Base-by-base conservation (phyloP, 2,797 vertebrate species). In the Sylvia borin region DNA sequence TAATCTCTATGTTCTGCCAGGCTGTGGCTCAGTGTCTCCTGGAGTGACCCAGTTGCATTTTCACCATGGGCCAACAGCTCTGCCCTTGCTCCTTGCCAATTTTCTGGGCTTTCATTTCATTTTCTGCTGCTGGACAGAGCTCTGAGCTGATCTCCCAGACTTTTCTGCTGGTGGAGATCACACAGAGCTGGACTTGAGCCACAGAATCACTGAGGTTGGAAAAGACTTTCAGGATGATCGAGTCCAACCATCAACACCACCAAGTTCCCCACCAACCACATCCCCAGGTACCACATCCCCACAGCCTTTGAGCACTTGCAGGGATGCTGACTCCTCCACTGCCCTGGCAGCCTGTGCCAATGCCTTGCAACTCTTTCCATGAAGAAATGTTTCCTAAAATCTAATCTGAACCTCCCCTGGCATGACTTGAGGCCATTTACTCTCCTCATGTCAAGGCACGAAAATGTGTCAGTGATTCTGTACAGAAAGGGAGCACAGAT, bases 381-480 rank as follows among this genome's bases (percentile, higher is more conserved):
- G 15, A 29, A 42, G 43, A 72, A 42, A 13, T 19, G 31, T 50
- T 50, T n/a, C 32, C 26, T 72, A 24, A 55, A 43, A 57, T 32
- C 58, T 45, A 31, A 32, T 26, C 31, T 27, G 32, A 78, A 50
- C 13, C 19, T 50, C 19, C 21, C 16, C 32, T 32, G 43, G 66
- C 51, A 48, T 0, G 0, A 32, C 34, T 24, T 0, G 2, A 64
- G 18, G 50, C 27, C 26, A 19, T 50, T 57, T 16, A 24, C 36
- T 32, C 50, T 36, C 31, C 6, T 55, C 57, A 21, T 24, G 18
- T 27, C 1, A 1, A 57, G 84, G 64, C 15, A 13, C 10, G 9
- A 29, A 40, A 38, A 16, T 5, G 22, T 43, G 27, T 19, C 43
- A 61, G 10, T 27, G 17, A 16, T 26, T 43, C 38, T n/a, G 80